Conservation (phyloP, 2,888 invertebrate species). For the Drosophila infuscata region DNA sequence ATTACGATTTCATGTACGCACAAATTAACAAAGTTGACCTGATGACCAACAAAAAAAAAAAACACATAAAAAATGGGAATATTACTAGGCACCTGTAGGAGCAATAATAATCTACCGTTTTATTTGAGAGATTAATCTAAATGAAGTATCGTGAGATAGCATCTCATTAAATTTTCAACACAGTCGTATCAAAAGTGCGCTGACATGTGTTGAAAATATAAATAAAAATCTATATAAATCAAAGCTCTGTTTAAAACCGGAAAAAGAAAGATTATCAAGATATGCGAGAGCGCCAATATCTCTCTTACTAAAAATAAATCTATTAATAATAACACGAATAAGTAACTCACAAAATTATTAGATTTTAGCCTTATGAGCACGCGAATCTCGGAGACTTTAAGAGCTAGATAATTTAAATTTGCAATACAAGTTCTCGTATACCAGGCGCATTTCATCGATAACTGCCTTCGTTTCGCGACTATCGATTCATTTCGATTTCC, state of each 20-base stretch:
- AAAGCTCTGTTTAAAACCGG: not conserved
- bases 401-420: too few species aligned
- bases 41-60: not conserved
- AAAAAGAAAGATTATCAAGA: not conserved
- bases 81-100: not conserved
- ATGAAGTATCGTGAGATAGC: conserved; percentile 45
- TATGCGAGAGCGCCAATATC: not conserved
- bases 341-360: not conserved
- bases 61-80: not conserved
- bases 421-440: too few species aligned
- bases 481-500: too few species aligned
- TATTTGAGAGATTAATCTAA: not conserved
- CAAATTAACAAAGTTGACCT: conserved; percentile 68
- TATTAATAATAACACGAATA: not conserved
- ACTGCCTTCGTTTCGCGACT: too few species aligned
- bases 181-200: not conserved
- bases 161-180: conserved; percentile 6
- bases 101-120: not conserved
- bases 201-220: not conserved
- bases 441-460: too few species aligned
- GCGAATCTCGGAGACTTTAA: too few species aligned
- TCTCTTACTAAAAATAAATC: not conserved
- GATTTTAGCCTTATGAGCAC: not conserved
- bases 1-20: conserved; percentile 65
- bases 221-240: not conserved